Percentiles rank a stretch among this genome's conserved stretches.
phyloP scores from a whole-genome alignment of 35 echinoderm and acorn worm species.

The Ophiothrix spiculata region DNA sequence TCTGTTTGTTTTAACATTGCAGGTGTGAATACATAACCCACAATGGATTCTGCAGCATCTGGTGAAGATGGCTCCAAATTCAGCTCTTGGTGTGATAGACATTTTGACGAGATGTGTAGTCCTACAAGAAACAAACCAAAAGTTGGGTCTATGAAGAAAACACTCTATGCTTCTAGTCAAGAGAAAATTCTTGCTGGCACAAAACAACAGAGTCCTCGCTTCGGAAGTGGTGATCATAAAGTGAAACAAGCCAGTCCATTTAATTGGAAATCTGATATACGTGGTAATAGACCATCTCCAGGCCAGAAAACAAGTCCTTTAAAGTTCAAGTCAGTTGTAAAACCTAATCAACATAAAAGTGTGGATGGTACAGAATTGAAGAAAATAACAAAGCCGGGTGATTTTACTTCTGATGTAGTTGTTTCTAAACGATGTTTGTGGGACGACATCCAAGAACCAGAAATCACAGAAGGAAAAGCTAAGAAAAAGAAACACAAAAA shows the following conservation, averaged over 20 bases:
- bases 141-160: background rate
- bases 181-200: background rate
- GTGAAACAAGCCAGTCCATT: background rate
- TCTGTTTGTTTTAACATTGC: too few relatives aligned
- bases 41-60: too few relatives aligned
- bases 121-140: too few relatives aligned
- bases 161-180: background rate
- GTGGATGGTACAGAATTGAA: too few relatives aligned
- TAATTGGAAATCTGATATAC: background rate
- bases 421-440: background rate
- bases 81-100: conserved; percentile 11
- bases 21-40: too few relatives aligned
- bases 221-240: too few relatives aligned
- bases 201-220: background rate
- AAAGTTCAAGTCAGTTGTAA: background rate
- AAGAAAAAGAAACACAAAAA: background rate
- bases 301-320: background rate
- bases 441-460: background rate
- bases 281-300: background rate
- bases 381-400: background rate
- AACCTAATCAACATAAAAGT: background rate
- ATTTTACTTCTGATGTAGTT: background rate
- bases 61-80: too few relatives aligned
- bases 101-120: conserved; percentile 28
- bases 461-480: background rate